These are phyloP conservation scores for Hemaris fuciformis DNA, from an alignment of 2,888 invertebrate genomes.

Conservation along the genomic window DNA sequence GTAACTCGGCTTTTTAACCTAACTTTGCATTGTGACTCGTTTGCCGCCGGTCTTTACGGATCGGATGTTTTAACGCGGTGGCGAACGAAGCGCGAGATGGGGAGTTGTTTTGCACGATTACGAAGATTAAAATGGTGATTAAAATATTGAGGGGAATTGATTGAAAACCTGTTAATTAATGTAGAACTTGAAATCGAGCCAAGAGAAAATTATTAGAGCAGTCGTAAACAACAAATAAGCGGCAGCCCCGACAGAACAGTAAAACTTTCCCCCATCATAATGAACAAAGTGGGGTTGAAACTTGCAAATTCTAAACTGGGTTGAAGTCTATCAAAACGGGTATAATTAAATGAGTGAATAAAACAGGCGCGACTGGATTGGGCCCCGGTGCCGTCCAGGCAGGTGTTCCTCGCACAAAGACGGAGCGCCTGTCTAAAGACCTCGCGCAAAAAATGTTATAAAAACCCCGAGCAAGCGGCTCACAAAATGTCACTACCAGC, in stretches of 20 bases:
- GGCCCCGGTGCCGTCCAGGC: conserved; percentile 46
- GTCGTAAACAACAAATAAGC: neutral
- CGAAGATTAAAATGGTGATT: neutral
- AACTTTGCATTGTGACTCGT: conserved; percentile 4
- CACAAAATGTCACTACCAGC: conserved; percentile 71
- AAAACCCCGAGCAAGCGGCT: conserved; percentile 46
- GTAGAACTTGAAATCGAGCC: neutral
- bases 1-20: conserved; percentile 27
- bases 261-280: neutral
- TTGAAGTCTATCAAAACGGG: conserved; percentile 39
- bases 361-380: conserved; percentile 44
- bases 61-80: conserved; percentile 8
- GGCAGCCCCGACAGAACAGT: neutral
- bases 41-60: conserved; percentile 14
- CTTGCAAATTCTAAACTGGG: conserved; percentile 30
- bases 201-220: neutral
- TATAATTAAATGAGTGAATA: conserved; percentile 40
- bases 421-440: conserved; percentile 40
- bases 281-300: neutral
- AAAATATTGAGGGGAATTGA: neutral
- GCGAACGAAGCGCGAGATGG: neutral
- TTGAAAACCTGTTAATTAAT: neutral
- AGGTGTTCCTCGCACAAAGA: conserved; percentile 69
- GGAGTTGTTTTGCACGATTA: neutral
- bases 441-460: conserved; percentile 53